A percentile compares a stretch with the other conserved stretches of the same genome.
These are phyloP conservation scores for Jacana jacana DNA, from an alignment of 2,113 vertebrate species.

Conservation along the genomic window DNA sequence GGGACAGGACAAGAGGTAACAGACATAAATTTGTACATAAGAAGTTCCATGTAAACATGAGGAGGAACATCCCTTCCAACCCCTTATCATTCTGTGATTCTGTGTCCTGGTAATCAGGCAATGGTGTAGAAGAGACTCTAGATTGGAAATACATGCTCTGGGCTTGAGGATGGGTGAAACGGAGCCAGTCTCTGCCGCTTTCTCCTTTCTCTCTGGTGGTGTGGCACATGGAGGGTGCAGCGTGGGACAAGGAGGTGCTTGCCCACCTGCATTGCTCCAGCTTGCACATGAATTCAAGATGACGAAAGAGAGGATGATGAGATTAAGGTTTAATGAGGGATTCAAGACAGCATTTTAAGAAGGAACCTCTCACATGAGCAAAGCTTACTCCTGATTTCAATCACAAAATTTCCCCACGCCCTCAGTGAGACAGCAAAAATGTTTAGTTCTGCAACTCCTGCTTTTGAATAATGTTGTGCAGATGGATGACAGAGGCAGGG, in stretches of 20 bases:
- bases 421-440: background rate
- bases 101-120: background rate
- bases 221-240: background rate
- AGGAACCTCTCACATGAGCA: background rate
- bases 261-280: background rate
- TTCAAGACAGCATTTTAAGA: background rate
- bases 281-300: background rate
- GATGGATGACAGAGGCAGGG: background rate
- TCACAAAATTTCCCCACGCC: background rate
- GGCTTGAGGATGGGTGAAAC: background rate
- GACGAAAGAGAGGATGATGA: background rate
- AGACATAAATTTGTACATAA: too few species aligned
- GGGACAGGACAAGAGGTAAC: too few species aligned
- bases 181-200: background rate
- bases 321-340: background rate
- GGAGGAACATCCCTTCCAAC: too few species aligned
- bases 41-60: too few species aligned
- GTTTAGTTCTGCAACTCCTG: background rate
- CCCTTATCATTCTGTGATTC: too few species aligned
- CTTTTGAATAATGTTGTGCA: background rate
- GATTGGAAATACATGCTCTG: background rate
- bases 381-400: background rate
- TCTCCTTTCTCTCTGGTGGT: background rate
- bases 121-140: accelerated
- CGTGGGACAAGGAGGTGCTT: background rate